Base-by-base conservation (phyloP, 2,797 vertebrate genomes). In the Oreochromis mossambicus region DNA sequence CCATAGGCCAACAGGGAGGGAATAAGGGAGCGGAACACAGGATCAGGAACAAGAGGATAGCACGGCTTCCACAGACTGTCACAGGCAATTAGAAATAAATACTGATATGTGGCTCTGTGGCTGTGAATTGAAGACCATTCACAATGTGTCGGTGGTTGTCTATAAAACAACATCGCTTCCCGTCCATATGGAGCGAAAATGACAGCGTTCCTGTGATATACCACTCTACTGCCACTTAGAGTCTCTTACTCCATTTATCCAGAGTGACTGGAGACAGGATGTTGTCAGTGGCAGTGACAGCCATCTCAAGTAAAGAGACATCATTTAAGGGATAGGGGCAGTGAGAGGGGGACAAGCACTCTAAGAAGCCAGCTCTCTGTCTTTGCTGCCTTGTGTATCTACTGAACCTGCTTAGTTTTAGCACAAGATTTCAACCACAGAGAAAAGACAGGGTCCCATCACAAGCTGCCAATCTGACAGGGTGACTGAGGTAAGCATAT, bases 261-360 rank as follows among this genome's bases (percentile, higher is more conserved):
- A 21, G 80, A 87, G 87, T 52, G 83, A 89, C 85, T 83, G 76
- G 79, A 79, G 84, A 86, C 85, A 81, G 80, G 82, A 83, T 80
- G 84, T 52, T 86, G 92, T 87, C 90, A 89, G 87, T n/a, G n/a
- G 78, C 91, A 7, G 79, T 93, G 92, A 93, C 92, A 93, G 87
- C 83, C 81, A 86, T 90, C 90, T 93, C 89, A 95, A 94, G 87
- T 82, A 84, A 90, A 84, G 51, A 92, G 83, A 83, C 90, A 92
- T 94, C 92, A 91, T 89, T 93, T 94, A 94, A 94, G 91, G 91
- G 89, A 76, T 78, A 77, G 78, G 83, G 84, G 90, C 84, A 87
- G 73, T 87, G 73, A 38, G 79, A 82, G 84, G 80, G 81, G 80
- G 87, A 79, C 9, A 29, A 83, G 91, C 92, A 92, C 81, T 87